Evolutionary conservation across 2,888 invertebrate genomes (phyloP).

Genomic region (Lepas anatifera): DNA sequence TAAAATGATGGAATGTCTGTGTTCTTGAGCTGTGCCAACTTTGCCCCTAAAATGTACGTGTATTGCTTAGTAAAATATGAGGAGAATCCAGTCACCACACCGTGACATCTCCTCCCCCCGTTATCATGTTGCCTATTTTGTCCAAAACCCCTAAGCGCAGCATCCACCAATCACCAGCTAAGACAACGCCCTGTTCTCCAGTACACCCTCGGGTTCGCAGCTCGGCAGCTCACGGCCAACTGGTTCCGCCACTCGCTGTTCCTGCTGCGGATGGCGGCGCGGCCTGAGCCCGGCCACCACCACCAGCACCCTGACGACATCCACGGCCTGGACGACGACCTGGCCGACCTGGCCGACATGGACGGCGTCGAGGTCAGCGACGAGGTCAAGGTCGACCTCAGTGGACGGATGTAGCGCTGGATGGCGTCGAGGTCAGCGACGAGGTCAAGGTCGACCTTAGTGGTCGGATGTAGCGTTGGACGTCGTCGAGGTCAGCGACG

Average conservation of each 20-base stretch:
- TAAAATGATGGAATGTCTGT: no score
- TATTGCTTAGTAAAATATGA: no score
- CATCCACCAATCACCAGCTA: no score
- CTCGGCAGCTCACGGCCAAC: not conserved
- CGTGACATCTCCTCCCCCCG: no score
- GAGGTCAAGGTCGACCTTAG: not conserved
- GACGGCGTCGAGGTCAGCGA: not conserved
- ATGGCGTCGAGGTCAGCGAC: not conserved
- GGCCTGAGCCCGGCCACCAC: not conserved
- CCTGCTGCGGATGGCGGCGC: not conserved
- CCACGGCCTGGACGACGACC: not conserved
- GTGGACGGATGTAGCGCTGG: not conserved
- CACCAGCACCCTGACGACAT: not conserved
- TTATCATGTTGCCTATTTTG: no score
- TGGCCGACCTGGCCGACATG: not conserved
- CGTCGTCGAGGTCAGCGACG: not conserved
- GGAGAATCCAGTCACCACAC: no score
- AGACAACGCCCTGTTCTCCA: no score
- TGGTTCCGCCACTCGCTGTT: not conserved
- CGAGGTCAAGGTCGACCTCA: not conserved
- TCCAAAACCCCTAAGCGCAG: no score
- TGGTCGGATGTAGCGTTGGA: not conserved
- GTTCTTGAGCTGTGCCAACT: no score
- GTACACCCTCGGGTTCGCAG: not conserved
- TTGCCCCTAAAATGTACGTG: no score